Base-by-base conservation (phyloP, 92 coral and sea anemone genomes). In the Pocillopora grandis region DNA sequence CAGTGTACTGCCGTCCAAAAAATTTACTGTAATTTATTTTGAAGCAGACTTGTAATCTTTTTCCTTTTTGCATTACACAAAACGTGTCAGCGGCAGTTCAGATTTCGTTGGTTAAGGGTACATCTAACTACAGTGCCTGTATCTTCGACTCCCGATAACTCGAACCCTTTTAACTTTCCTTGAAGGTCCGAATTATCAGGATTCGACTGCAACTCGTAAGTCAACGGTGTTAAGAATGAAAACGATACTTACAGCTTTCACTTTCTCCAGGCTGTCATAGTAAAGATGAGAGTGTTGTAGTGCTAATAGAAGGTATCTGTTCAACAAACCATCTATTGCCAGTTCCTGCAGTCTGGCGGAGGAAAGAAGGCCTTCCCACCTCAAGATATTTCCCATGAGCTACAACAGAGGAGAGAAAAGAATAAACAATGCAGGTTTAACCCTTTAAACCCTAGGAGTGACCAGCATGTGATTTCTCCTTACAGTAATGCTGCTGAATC, bases 321-420 rank as follows among this genome's bases (percentile, higher is more conserved):
- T 94, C 61, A 97, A 92, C 10, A 97, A 80, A 5, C 99, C 99
- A 81, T 97, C 99, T n/a, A 92, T 77, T 6, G 97, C 99, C 81
- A 97, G 76, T 77, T 97, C 97, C 73, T 97, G 98, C 16, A 97
- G 92, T 66, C 89, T 82, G n/a, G 91, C 85, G 14, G 94, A 12
- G 10, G 98, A 92, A 80, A 97, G 74, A 80, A 97, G 90, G 10
- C 99, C 98, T 65, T 97, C 92, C 99, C 99, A 97, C 48, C 87
- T 80, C 63, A 97, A 81, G 59, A 97, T 91, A 87, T 97, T 94
- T 72, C 97, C 89, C 80, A 97, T 89, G 66, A 97, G 87, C 99
- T 97, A 66, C 31, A 19, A 77, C 7, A 65, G 31, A 60, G 60
- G 27, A 4, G 31, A 77, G 76, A 70, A 70, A 19, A 5, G 59